These are phyloP conservation scores for Willisornis vidua DNA, from an alignment of 2,113 vertebrate species.

Conservation along the genomic window DNA sequence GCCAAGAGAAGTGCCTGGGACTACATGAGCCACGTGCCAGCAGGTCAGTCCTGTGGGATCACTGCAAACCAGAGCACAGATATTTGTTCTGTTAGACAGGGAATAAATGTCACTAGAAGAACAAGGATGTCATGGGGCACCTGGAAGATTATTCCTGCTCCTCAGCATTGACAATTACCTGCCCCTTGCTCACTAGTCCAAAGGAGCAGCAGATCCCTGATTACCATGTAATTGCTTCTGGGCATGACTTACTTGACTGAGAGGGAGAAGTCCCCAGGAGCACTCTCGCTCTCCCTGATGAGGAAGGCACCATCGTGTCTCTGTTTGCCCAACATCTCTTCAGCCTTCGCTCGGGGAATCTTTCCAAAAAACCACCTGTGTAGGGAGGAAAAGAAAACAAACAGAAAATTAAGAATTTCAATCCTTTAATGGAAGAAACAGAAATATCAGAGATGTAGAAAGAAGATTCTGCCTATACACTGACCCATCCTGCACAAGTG, in stretches of 20 bases:
- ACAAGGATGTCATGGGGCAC: neutral
- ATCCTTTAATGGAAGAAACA: neutral
- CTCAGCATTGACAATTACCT: neutral
- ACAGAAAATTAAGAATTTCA: neutral
- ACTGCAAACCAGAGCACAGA: neutral
- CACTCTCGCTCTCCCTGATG: slow-evolving; percentile 97
- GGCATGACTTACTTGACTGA: slow-evolving; percentile 91
- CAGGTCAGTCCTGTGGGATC: neutral
- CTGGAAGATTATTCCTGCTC: neutral
- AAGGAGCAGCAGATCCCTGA: neutral
- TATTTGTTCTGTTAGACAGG: neutral
- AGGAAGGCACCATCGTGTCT: slow-evolving; percentile 97
- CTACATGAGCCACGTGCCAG: neutral
- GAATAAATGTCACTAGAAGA: neutral
- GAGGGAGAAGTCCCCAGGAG: slow-evolving; percentile 97
- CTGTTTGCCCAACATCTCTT: slow-evolving; percentile 99
- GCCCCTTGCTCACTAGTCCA: neutral
- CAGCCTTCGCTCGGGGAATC: slow-evolving; percentile 96
- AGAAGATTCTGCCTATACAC: neutral
- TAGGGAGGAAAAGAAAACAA: slow-evolving; percentile 15
- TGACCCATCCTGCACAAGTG: neutral
- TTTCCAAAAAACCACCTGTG: slow-evolving; percentile 98
- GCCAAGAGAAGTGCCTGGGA: neutral
- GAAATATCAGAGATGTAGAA: neutral
- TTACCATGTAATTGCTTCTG: neutral